Evolutionary conservation across 1,140 invertebrate genomes (phyloP).

Genomic region (Ceratina australensis): DNA sequence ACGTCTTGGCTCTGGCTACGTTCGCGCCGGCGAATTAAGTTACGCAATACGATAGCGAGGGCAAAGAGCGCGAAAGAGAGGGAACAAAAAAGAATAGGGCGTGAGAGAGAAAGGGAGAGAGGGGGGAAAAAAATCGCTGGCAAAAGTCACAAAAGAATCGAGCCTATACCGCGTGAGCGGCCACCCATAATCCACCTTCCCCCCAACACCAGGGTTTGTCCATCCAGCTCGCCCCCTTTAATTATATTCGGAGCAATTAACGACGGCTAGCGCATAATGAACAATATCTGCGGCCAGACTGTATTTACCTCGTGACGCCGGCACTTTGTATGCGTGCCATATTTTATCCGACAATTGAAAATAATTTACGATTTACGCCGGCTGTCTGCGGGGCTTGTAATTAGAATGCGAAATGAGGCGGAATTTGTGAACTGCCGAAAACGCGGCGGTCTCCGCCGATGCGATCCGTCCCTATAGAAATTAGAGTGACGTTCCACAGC

Average conservation of each 20-base stretch:
- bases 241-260: conserved; percentile 65
- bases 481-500: conserved; percentile 7
- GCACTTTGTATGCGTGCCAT: conserved; percentile 43
- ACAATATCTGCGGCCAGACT: conserved; percentile 60
- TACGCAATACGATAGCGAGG: background rate
- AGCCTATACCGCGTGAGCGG: background rate
- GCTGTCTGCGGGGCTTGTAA: conserved; percentile 41
- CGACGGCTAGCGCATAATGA: conserved; percentile 63
- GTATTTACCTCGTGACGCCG: conserved; percentile 39
- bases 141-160: conserved; percentile 24
- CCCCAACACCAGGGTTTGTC: background rate
- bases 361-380: conserved; percentile 59
- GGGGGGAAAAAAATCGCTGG: background rate
- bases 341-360: conserved; percentile 59
- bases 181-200: background rate
- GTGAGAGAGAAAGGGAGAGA: background rate
- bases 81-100: background rate
- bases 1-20: conserved; percentile 29
- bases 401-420: conserved; percentile 59
- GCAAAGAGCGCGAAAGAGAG: too few species aligned
- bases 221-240: conserved; percentile 45
- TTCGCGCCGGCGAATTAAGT: conserved; percentile 17
- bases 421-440: conserved; percentile 37
- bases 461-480: conserved; percentile 23
- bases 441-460: background rate